Evolutionary conservation across 2,113 vertebrate genomes (phyloP).

Genomic region (Baryphthengus martii): DNA sequence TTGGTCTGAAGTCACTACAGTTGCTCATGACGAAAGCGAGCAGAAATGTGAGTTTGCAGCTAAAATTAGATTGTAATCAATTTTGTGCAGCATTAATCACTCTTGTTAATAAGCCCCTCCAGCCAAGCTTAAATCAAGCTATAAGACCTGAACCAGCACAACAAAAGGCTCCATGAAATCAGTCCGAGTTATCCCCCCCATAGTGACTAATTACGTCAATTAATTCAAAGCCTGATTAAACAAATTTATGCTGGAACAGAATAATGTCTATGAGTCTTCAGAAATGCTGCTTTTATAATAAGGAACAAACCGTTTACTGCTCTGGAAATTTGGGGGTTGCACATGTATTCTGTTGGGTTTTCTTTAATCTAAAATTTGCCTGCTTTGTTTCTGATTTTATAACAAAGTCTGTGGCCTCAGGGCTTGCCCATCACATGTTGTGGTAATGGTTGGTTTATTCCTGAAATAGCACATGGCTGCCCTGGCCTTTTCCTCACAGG

Average conservation of each 20-base stretch:
- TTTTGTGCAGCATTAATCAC: conserved; percentile 40
- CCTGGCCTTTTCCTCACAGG: background rate
- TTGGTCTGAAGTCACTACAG: background rate
- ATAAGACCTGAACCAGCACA: background rate
- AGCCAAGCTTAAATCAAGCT: background rate
- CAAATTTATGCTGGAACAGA: conserved; percentile 8
- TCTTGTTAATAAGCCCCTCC: conserved; percentile 14
- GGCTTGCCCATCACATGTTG: background rate
- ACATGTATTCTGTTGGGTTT: background rate
- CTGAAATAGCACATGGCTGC: background rate
- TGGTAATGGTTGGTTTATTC: background rate
- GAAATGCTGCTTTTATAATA: background rate
- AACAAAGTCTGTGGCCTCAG: background rate
- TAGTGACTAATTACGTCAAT: conserved; percentile 41
- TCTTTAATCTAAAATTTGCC: background rate
- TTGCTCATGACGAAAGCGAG: background rate
- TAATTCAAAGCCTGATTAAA: conserved; percentile 55
- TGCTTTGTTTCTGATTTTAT: background rate
- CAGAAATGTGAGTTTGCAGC: background rate
- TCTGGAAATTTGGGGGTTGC: background rate
- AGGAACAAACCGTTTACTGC: background rate
- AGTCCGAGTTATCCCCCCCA: background rate
- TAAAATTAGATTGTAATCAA: conserved; percentile 30
- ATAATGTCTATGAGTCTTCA: background rate
- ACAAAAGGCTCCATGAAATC: conserved; percentile 42